Evolutionary conservation across 2,113 vertebrate species (phyloP).

Genomic region (Callospermophilus lateralis): DNA sequence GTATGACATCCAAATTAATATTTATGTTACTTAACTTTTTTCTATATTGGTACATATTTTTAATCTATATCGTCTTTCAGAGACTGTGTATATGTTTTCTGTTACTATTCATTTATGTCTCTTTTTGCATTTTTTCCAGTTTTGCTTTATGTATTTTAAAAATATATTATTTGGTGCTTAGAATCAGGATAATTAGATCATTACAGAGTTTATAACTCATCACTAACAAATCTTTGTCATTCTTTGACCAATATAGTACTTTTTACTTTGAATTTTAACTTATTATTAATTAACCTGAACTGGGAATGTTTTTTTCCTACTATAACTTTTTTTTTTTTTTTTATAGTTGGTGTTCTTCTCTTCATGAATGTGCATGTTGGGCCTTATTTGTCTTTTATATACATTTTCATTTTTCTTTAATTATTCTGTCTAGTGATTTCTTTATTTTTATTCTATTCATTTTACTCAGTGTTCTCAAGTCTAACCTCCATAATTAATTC

Average conservation of each 20-base stretch:
- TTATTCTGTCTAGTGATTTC: conserved; percentile 12
- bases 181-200: background rate
- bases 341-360: conserved; percentile 19
- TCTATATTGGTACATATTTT: background rate
- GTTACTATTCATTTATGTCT: background rate
- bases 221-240: background rate
- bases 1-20: background rate
- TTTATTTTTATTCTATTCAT: background rate
- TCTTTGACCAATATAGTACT: background rate
- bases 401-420: background rate
- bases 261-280: conserved; percentile 29
- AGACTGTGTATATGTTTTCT: background rate
- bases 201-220: background rate
- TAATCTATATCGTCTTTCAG: background rate
- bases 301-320: background rate
- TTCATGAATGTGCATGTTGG: background rate
- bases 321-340: background rate
- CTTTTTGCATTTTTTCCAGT: background rate
- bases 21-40: background rate
- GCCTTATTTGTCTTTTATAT: background rate
- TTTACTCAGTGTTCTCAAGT: background rate
- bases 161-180: background rate
- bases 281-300: background rate
- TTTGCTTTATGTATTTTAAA: conserved; percentile 37
- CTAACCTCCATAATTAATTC: background rate